Percentiles rank a stretch among this genome's conserved stretches.
phyloP scores from a whole-genome alignment of 1,140 invertebrate genomes.

The Platorchestia sp. region DNA sequence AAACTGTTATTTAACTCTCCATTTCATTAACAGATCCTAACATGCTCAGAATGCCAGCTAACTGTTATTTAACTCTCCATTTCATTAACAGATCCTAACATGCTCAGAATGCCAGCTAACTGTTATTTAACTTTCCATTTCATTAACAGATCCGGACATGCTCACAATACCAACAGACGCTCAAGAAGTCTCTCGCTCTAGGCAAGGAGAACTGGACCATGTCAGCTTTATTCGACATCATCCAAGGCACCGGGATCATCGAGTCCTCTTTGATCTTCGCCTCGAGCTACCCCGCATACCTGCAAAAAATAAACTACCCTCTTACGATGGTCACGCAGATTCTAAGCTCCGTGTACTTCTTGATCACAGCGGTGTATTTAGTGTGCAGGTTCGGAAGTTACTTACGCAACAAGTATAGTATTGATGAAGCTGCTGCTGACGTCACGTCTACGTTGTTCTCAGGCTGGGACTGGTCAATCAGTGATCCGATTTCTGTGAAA shows the following conservation, averaged over 20 bases:
- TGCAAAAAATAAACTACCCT: slow-evolving; percentile 19
- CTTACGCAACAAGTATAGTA: background rate
- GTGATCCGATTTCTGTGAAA: background rate
- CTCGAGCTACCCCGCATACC: background rate
- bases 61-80: too few relatives aligned
- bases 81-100: background rate
- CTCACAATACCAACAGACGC: background rate
- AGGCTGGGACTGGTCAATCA: slow-evolving; percentile 18
- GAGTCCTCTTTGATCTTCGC: background rate
- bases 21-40: too few relatives aligned
- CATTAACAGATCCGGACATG: background rate
- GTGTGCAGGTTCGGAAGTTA: slow-evolving; percentile 1
- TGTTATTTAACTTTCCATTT: background rate
- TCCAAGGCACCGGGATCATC: slow-evolving; percentile 8
- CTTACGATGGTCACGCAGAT: background rate
- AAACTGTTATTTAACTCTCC: too few relatives aligned
- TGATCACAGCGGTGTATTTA: background rate
- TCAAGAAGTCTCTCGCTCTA: background rate
- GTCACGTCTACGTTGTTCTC: background rate
- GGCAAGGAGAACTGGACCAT: background rate
- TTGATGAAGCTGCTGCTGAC: background rate
- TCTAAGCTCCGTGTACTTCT: background rate
- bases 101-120: background rate
- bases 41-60: too few relatives aligned
- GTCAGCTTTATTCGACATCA: background rate